phyloP scores from a whole-genome alignment of 1,140 invertebrate species.

The Drosophila erecta region DNA sequence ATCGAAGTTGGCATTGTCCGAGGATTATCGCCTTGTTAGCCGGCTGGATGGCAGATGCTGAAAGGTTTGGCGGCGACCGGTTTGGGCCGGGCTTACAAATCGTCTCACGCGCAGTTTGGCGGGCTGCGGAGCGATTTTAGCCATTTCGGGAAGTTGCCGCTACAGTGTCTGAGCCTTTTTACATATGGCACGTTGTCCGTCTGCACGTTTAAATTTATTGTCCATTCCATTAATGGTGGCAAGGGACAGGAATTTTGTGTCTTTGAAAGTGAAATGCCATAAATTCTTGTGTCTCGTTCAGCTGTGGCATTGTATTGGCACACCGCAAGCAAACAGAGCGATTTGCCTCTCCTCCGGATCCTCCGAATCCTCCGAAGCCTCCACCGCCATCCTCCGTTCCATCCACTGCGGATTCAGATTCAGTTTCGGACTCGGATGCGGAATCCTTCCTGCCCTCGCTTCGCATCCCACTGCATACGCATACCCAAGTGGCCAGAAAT shows the following conservation, averaged over 20 bases:
- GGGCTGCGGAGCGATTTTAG: constrained; percentile 52
- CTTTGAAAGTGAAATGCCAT: constrained; percentile 83
- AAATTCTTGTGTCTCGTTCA: constrained; percentile 79
- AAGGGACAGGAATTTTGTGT: constrained; percentile 79
- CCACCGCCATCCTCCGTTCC: background rate
- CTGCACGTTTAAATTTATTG: constrained; percentile 82
- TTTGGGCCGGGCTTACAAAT: constrained; percentile 60
- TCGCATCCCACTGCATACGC: constrained; percentile 1
- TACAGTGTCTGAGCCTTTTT: constrained; percentile 59
- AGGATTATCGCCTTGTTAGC: constrained; percentile 70
- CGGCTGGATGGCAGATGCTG: constrained; percentile 33
- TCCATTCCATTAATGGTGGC: constrained; percentile 82
- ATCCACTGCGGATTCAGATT: constrained; percentile 2
- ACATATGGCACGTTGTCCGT: constrained; percentile 79
- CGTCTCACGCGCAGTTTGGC: constrained; percentile 69
- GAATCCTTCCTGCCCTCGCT: constrained; percentile 19
- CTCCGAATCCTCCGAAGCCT: constrained; percentile 8
- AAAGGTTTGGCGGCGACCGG: constrained; percentile 24
- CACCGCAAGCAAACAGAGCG: constrained; percentile 65
- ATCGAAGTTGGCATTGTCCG: constrained; percentile 41
- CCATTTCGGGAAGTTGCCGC: constrained; percentile 70
- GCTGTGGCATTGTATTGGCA: constrained; percentile 74
- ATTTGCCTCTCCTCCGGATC: constrained; percentile 54
- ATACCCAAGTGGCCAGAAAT: constrained; percentile 53
- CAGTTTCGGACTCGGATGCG: background rate